phyloP scores from a whole-genome alignment of 1,140 invertebrate species.

The Cotesia chilonis region DNA sequence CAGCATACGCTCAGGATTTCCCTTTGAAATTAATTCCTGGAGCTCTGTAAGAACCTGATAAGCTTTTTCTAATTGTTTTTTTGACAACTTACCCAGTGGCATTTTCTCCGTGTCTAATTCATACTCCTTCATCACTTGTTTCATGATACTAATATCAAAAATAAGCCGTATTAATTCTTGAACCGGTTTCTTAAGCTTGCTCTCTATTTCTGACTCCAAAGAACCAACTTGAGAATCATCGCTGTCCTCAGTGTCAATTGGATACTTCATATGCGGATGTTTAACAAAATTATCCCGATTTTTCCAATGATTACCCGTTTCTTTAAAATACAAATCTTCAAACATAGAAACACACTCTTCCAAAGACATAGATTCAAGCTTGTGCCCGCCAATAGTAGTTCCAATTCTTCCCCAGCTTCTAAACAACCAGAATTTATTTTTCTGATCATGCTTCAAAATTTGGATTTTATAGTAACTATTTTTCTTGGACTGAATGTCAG shows the following conservation, averaged over 20 bases:
- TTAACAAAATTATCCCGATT: slow-evolving; percentile 79
- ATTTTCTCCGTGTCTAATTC: slow-evolving; percentile 97
- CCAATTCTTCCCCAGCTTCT: slow-evolving; percentile 94
- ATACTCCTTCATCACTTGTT: slow-evolving; percentile 91
- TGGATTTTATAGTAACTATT: slow-evolving; percentile 98
- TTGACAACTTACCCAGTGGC: slow-evolving; percentile 95
- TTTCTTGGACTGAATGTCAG: slow-evolving; percentile 85
- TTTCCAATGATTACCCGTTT: slow-evolving; percentile 85
- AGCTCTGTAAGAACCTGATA: slow-evolving; percentile 85
- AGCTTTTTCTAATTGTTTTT: slow-evolving; percentile 87
- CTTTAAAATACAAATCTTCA: slow-evolving; percentile 78
- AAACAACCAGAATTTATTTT: slow-evolving; percentile 81
- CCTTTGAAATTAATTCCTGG: slow-evolving; percentile 71
- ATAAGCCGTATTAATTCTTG: slow-evolving; percentile 87
- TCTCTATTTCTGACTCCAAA: slow-evolving; percentile 64
- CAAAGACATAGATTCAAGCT: slow-evolving; percentile 72
- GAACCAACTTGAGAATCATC: slow-evolving; percentile 48
- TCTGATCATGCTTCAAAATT: slow-evolving; percentile 80
- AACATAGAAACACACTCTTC: slow-evolving; percentile 76
- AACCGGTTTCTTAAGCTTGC: slow-evolving; percentile 78
- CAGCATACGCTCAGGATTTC: slow-evolving; percentile 62
- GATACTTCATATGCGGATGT: slow-evolving; percentile 83
- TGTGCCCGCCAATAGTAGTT: slow-evolving; percentile 87
- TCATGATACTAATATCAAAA: slow-evolving; percentile 93
- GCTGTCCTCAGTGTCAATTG: slow-evolving; percentile 91